Conservation (phyloP, 1,140 invertebrate species). For the Orchestia grillus region DNA sequence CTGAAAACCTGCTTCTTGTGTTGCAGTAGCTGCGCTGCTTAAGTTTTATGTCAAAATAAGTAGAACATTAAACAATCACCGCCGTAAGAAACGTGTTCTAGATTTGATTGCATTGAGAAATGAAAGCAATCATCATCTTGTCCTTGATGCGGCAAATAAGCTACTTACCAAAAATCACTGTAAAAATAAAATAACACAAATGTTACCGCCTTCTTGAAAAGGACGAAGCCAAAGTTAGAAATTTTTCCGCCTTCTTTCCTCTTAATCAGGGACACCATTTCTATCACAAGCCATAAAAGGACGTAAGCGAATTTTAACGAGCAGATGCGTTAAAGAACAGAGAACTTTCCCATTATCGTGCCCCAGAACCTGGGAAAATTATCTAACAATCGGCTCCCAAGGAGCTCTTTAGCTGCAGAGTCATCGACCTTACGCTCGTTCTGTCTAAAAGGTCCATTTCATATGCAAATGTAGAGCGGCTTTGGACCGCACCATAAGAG, state of each 20-base stretch:
- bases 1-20: no score
- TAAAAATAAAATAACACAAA: no score
- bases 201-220: neutral
- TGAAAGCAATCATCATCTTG: no score
- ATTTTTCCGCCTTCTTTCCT: neutral
- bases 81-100: no score
- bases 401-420: neutral
- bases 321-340: neutral
- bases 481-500: neutral
- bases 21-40: no score
- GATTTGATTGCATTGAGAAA: no score
- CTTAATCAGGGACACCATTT: neutral
- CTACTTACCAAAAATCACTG: neutral
- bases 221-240: neutral
- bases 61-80: no score
- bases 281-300: neutral
- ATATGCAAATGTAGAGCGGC: neutral
- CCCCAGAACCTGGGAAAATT: neutral
- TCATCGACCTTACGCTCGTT: neutral
- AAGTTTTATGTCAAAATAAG: no score
- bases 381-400: neutral
- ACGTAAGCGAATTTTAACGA: conserved; percentile 8
- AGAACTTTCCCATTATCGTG: neutral
- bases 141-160: neutral
- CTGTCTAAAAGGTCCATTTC: neutral